Evolutionary conservation across 2,797 vertebrate genomes (phyloP), one percentile per base, ranked within the genome.

Genomic region (Epinephelus coioides): DNA sequence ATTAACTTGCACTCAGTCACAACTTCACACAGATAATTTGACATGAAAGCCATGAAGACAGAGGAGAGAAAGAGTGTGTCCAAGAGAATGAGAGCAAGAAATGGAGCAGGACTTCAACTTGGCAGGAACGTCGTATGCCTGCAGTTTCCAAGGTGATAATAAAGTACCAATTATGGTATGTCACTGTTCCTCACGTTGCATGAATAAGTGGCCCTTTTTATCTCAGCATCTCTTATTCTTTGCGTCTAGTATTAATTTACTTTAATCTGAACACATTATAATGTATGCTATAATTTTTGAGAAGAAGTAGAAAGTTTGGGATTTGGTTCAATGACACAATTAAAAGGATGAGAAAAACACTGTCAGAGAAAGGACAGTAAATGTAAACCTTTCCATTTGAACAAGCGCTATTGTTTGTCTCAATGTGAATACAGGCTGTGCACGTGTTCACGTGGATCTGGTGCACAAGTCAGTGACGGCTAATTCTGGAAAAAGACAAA

Each of bases 1-100:
- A 89, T 86, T 79, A 83, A 79, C 78, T 78, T 77, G 76, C 69
- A 67, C 84, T 81, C 76, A 76, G 67, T 83, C 65, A 63, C 56
- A 66, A 27, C 53, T 69, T 82, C 61, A 83, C 53, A 76, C 19
- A 18, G 50, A 78, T 73, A 73, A 87, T 88, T 76, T 81, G 57
- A 74, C 72, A 73, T 73, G 49, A 86, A 88, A 73, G 66, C 17
- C 44, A 82, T 44, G 4, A 75, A 70, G 56, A 53, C 27, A 71
- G 67, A 71, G 38, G 51, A 44, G 27, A 49, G 17, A 57, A 25
- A 50, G 53, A 59, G 12, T 25, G 56, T 61, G 17, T 68, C 4
- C 46, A 23, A 62, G 18, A 63, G 62, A 60, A 49, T 46, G 57
- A 71, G 7, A 51, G 10, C 18, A 8, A 59, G n/a, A 50, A 64